Evolutionary conservation across 2,797 vertebrate genomes (phyloP), one percentile per base, ranked within the genome.

Genomic region (Anguilla marmorata): DNA sequence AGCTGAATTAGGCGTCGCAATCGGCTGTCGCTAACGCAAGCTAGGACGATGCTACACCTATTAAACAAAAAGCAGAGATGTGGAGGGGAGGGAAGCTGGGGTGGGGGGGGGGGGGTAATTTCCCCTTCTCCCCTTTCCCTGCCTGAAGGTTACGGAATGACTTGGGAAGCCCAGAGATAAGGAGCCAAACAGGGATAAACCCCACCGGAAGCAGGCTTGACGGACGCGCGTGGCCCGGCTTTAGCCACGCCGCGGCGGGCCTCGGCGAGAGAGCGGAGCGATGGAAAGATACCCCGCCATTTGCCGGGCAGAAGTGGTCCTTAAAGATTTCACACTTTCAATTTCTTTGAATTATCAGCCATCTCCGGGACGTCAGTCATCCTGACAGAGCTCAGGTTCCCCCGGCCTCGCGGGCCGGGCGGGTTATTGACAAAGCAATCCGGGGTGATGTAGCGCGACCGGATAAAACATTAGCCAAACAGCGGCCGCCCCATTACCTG

Each of bases 291-390:
- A 98, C 96, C 96, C 97, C 98, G 97, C 97, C 97, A 98, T 98
- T 98, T 98, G 97, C 97, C 95, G 96, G 95, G 96, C 96, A 98
- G 96, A 97, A 97, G 96, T 97, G 96, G 97, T 97, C 97, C 97
- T 99, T 98, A 98, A 98, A 98, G 97, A 98, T 98, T 98, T 98
- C 97, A 97, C 96, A 98, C 97, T 97, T 98, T 96, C 98, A 98
- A 96, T 98, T 98, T 97, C 97, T 98, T 98, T 97, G 97, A 98
- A 98, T 98, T 99, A 98, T 98, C 98, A 96, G 95, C 97, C 97
- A 99, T 98, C 97, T 98, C 95, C 95, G 96, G 94, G 93, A 96
- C 98, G 98, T 98, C 98, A 98, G 94, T 98, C 97, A 98, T 94
- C 88, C 92, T 87, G 95, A 96, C 96, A 97, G 97, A 2, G 97